Conservation (phyloP, 2,113 vertebrate genomes). For the Bambusicola thoracicus region DNA sequence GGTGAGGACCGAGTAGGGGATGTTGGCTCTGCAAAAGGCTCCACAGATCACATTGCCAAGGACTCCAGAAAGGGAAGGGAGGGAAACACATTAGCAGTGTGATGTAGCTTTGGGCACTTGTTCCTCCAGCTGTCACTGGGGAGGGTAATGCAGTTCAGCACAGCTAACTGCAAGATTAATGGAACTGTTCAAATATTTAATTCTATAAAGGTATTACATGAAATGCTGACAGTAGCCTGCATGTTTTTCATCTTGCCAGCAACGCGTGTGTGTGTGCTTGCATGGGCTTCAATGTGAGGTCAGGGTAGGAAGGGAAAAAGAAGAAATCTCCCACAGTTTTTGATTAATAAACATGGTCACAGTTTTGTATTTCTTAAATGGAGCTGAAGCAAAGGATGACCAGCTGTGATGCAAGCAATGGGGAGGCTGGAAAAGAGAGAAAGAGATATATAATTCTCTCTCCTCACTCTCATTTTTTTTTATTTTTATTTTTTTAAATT, state of each 20-base stretch:
- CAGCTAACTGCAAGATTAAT: conserved; percentile 51
- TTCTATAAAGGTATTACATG: not conserved
- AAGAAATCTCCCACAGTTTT: not conserved
- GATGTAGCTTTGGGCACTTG: not conserved
- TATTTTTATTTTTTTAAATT: not conserved
- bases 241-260: not conserved
- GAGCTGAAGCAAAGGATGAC: not conserved
- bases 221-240: not conserved
- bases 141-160: not conserved
- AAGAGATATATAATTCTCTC: not conserved
- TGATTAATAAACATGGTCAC: not conserved
- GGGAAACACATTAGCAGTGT: not conserved
- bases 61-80: not conserved
- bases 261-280: rapidly evolving
- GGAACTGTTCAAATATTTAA: conserved; percentile 51
- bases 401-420: not conserved
- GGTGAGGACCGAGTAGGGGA: not conserved
- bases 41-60: not conserved
- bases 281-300: not conserved
- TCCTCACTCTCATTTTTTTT: not conserved
- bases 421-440: not conserved
- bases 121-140: not conserved
- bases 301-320: not conserved
- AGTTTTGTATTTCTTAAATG: not conserved
- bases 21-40: not conserved